Evolutionary conservation across 2,113 vertebrate genomes (phyloP), one percentile per base, ranked within the genome.

Genomic region (Hypocryptadius cinnamomeus): DNA sequence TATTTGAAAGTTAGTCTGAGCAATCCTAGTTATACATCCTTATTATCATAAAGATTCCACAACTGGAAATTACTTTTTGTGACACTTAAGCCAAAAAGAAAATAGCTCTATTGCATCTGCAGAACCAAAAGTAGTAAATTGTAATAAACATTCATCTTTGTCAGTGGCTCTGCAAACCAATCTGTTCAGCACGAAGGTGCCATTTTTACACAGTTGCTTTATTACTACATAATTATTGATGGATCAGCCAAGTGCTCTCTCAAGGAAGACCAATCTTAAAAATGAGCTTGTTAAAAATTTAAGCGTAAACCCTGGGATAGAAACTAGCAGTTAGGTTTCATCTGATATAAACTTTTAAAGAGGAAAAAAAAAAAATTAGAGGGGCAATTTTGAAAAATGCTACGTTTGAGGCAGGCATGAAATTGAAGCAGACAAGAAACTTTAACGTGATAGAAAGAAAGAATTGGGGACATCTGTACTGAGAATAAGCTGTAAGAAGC

Each of bases 381-480:
- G 64, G 84, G 59, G 85, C 87, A 86, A 80, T 90, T 96, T 85
- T 30, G 92, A 92, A 86, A 91, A 85, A 93, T 64, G 85, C 45
- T 83, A 64, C 4, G 1, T 92, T 94, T 96, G 91, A 96, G 79
- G 63, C 83, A 88, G 59, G 84, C 90, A 92, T 88, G 90, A 96
- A 95, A 97, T 85, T 87, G 87, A 96, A 96, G 79, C 77, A 96
- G 93, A 90, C 93, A 94, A 91, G 92, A 87, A 96, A 93, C 81
- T 96, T 95, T 87, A 91, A 96, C 90, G 81, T 91, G 90, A 92
- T 63, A 87, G 90, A 92, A 96, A 91, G 85, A 94, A 94, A 83
- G 86, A 94, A 96, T 48, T 91, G 82, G 79, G 92, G 95, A 96
- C 96, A 96, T 93, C 95, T 97, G 96, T 93, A 96, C 66, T 15